Evolutionary conservation across 2,888 invertebrate genomes (phyloP).

Genomic region (Tholera decimalis): DNA sequence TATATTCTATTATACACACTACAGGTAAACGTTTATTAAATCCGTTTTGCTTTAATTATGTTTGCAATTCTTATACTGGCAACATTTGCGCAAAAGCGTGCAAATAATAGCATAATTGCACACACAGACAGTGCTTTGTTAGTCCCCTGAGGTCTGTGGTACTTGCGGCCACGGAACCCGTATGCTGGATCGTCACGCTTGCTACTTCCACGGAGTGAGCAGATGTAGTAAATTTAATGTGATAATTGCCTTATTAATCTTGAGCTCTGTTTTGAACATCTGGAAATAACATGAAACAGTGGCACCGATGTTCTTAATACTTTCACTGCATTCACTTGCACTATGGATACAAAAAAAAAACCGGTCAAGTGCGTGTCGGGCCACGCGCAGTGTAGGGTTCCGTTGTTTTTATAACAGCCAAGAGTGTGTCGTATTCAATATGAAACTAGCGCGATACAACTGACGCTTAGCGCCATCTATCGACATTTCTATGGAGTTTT

Average conservation of each 20-base stretch:
- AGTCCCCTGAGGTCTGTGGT: slow-evolving; percentile 50
- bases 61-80: slow-evolving; percentile 23
- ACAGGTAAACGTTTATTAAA: slow-evolving; percentile 2
- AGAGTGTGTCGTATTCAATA: no score
- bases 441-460: no score
- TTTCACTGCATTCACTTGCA: background rate
- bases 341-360: background rate
- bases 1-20: no score
- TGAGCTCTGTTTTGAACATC: background rate
- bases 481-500: no score
- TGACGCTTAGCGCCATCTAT: no score
- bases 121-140: slow-evolving; percentile 48
- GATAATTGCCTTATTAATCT: slow-evolving; percentile 44
- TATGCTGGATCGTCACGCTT: slow-evolving; percentile 36
- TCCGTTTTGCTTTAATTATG: slow-evolving; percentile 22
- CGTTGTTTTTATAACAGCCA: no score
- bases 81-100: slow-evolving; percentile 44
- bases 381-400: no score
- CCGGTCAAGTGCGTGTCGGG: no score
- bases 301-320: background rate
- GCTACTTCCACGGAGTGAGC: slow-evolving; percentile 40
- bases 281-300: background rate
- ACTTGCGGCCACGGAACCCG: slow-evolving; percentile 29
- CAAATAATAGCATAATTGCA: slow-evolving; percentile 57
- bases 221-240: slow-evolving; percentile 31